Percentiles rank a stretch among this genome's conserved stretches.
These are phyloP conservation scores for Rugalucina vietnamica DNA, from an alignment of 2,888 invertebrate genomes.

Conservation along the genomic window DNA sequence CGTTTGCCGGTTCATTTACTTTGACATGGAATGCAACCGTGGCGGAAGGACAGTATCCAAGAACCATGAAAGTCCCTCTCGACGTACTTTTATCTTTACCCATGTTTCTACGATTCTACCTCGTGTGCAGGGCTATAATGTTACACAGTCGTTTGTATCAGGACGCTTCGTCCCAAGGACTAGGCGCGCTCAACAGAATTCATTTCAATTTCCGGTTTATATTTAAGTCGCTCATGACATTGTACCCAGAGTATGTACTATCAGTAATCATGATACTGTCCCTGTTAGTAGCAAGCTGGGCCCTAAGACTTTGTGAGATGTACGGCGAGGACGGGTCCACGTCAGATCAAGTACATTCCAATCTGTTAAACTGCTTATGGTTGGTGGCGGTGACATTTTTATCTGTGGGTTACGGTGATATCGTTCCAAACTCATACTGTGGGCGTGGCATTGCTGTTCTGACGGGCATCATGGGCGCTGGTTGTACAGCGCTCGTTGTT, in stretches of 20 bases:
- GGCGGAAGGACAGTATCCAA: slow-evolving; percentile 59
- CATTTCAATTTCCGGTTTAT: slow-evolving; percentile 93
- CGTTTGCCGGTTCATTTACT: slow-evolving; percentile 79
- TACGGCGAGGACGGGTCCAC: slow-evolving; percentile 64
- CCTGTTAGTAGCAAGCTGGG: slow-evolving; percentile 81
- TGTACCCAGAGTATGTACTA: slow-evolving; percentile 82
- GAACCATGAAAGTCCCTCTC: slow-evolving; percentile 71
- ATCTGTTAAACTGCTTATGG: slow-evolving; percentile 83
- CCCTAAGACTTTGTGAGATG: slow-evolving; percentile 82
- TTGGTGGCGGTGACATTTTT: slow-evolving; percentile 83
- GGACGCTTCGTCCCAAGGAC: slow-evolving; percentile 83
- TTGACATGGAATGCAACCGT: slow-evolving; percentile 73
- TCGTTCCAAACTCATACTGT: slow-evolving; percentile 83
- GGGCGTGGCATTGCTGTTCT: slow-evolving; percentile 82
- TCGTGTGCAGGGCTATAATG: slow-evolving; percentile 81
- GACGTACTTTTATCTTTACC: slow-evolving; percentile 82
- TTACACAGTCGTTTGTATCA: slow-evolving; percentile 82
- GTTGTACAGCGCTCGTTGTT: slow-evolving; percentile 82
- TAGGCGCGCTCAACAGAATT: slow-evolving; percentile 93
- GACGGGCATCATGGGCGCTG: slow-evolving; percentile 83
- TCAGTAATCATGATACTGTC: slow-evolving; percentile 77
- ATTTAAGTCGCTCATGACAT: slow-evolving; percentile 83
- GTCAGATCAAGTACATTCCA: slow-evolving; percentile 73
- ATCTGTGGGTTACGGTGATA: slow-evolving; percentile 83
- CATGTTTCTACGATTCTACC: slow-evolving; percentile 81